Evolutionary conservation across 2,888 invertebrate species (phyloP).

Genomic region (Sesamia inferens): DNA sequence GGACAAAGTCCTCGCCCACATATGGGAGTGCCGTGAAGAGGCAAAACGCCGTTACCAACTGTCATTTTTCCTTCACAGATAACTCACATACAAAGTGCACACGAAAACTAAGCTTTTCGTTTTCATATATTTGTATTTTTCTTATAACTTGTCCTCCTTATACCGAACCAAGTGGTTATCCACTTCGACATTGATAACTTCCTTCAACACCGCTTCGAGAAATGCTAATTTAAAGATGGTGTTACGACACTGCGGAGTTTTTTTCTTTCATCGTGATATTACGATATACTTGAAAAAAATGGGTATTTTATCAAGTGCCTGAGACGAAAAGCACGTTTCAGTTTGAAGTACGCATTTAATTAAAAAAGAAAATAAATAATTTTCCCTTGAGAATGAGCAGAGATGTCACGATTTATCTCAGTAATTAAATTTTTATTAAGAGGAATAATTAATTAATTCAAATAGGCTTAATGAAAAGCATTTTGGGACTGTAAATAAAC

Average conservation of each 20-base stretch:
- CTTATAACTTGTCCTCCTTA: slow-evolving; percentile 14
- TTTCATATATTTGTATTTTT: not conserved
- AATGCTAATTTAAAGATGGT: slow-evolving; percentile 64
- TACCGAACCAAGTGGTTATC: slow-evolving; percentile 23
- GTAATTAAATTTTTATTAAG: slow-evolving; percentile 40
- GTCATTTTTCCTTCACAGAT: not conserved
- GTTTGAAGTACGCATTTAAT: slow-evolving; percentile 34
- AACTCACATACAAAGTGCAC: not conserved
- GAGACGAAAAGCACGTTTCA: slow-evolving; percentile 24
- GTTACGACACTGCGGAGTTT: slow-evolving; percentile 53
- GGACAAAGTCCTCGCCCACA: no score
- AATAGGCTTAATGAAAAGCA: slow-evolving; percentile 12
- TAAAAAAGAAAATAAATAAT: slow-evolving; percentile 38
- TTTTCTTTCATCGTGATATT: slow-evolving; percentile 37
- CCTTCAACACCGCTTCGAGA: slow-evolving; percentile 55
- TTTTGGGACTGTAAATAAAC: slow-evolving; percentile 10
- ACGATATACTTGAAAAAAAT: slow-evolving; percentile 36
- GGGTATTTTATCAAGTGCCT: slow-evolving; percentile 40
- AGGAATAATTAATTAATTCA: slow-evolving; percentile 23
- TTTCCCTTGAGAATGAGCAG: slow-evolving; percentile 33
- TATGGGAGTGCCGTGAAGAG: no score
- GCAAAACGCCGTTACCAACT: not conserved
- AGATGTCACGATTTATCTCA: slow-evolving; percentile 37
- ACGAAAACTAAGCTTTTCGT: not conserved
- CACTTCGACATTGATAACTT: slow-evolving; percentile 58